Evolutionary conservation across 2,888 invertebrate species (phyloP), one percentile per base, ranked within the genome.

Genomic region (Neoitamus cyanurus): DNA sequence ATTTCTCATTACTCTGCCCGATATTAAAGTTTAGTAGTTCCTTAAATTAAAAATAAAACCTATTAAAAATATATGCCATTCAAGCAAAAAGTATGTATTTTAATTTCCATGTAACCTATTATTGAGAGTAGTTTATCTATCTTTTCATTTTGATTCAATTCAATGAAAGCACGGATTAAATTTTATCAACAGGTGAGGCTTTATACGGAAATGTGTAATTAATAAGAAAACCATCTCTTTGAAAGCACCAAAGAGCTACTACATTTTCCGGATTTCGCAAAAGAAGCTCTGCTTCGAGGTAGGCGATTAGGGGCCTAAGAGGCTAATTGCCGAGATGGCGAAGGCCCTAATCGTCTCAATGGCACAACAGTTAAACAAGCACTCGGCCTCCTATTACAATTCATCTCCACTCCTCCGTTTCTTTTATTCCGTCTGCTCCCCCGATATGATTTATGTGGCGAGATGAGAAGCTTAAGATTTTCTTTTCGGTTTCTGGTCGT

Each of bases 361-460:
- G 75, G 70, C n/a, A 42, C 42, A 15, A 58, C 20, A 58, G 58
- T 58, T 58, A 58, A 58, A 42, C 58, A 48, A 48, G 58, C 13
- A 31, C 48, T 70, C 70, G n/a, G 70, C n/a, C 70, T 3, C 70
- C 34, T 70, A 15, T 46, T 58, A 58, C 31, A 48, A 78, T 78
- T 46, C 78, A 78, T 58, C 58, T 46, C 48, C 15, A 58, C 15
- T 20, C 70, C 31, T 30, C 34, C 70, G 13, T 30, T 70, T 70
- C 30, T 25, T 31, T 78, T 78, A 48, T 69, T 20, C 82, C 30
- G 36, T 82, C 82, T 82, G 68, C 82, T 58, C 48, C 48, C 46
- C 13, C 78, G 58, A 48, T 82, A 82, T 82, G 82, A 82, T 82
- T 82, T 82, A 82, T 82, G 82, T 82, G 69, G 25, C 82, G 25